phyloP scores from a whole-genome alignment of 2,113 vertebrate genomes.

The Hiodon alosoides region DNA sequence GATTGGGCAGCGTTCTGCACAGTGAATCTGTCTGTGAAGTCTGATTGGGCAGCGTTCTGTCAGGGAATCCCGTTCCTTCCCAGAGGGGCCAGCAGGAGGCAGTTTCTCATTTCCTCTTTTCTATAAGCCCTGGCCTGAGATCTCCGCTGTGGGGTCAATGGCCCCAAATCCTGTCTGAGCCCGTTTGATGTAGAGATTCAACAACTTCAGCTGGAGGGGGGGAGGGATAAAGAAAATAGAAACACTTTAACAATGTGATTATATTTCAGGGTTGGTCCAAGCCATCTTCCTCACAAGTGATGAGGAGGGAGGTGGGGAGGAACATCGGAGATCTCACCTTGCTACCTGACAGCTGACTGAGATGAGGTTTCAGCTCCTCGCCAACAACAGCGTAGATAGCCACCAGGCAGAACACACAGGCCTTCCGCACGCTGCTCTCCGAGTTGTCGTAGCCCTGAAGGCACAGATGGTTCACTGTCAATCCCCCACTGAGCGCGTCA shows the following conservation, averaged over 20 bases:
- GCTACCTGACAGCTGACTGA: constrained; percentile 91
- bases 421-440: constrained; percentile 95
- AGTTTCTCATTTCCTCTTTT: constrained; percentile 16
- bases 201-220: constrained; percentile 80
- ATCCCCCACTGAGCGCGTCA: background rate
- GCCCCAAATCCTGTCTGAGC: constrained; percentile 84
- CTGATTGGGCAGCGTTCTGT: constrained; percentile 23
- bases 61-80: constrained; percentile 46
- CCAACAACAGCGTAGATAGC: constrained; percentile 89
- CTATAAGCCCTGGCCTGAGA: constrained; percentile 77
- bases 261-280: too few relatives aligned
- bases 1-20: constrained; percentile 10
- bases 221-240: background rate
- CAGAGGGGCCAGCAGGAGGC: constrained; percentile 34
- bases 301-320: background rate
- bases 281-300: too few relatives aligned
- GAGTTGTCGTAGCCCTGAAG: constrained; percentile 91
- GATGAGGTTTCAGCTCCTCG: constrained; percentile 92
- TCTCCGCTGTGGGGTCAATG: constrained; percentile 72
- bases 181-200: constrained; percentile 96
- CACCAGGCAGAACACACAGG: constrained; percentile 95
- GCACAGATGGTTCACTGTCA: constrained; percentile 35
- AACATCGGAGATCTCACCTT: constrained; percentile 69
- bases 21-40: constrained; percentile 26
- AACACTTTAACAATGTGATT: background rate